Base-by-base conservation (phyloP, 2,113 vertebrate species). In the Sphaerodactylus townsendi region DNA sequence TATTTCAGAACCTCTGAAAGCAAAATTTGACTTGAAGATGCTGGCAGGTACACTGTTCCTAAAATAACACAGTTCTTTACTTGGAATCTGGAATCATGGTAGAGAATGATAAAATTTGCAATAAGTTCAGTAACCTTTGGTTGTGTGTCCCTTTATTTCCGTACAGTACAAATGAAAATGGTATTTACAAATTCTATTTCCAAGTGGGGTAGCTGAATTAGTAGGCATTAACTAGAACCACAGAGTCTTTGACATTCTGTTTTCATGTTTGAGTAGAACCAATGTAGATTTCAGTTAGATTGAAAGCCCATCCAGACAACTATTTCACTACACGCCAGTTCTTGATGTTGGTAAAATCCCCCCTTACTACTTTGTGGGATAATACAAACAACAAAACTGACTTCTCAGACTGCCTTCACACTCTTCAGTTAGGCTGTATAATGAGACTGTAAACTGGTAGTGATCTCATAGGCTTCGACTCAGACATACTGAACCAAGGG, bases 21-120 rank as follows among this genome's bases (percentile, higher is more conserved):
- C 30, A 77, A 84, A 44, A 77, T 3, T 35, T 90, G 2, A 9
- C 39, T 48, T 88, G 71, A 21, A 83, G 84, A 78, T 62, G 85
- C 5, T 76, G 59, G 59, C 76, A 88, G 75, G 39, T 90, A n/a
- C n/a, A 59, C 80, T 87, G 39, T 41, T 77, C 87, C 79, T 72
- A 84, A 84, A 74, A 11, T 30, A 59, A 53, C 41, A 39, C 82
- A 81, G 77, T 76, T 70, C 85, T 76, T 10, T 33, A 53, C 48
- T 77, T 79, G 11, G 0, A 62, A 44, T 75, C 0, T 1, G 66
- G 35, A 4, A 6, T 65, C 80, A 75, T 21, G 66, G 39, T 2
- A 62, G 77, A 86, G 30, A 46, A 66, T 79, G 28, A 21, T 44
- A 68, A 48, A 3, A n/a, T 21, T 46, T 48, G n/a, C 33, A 68